Conservation (phyloP, 2,113 vertebrate species). For the Acanthochromis polyacanthus region DNA sequence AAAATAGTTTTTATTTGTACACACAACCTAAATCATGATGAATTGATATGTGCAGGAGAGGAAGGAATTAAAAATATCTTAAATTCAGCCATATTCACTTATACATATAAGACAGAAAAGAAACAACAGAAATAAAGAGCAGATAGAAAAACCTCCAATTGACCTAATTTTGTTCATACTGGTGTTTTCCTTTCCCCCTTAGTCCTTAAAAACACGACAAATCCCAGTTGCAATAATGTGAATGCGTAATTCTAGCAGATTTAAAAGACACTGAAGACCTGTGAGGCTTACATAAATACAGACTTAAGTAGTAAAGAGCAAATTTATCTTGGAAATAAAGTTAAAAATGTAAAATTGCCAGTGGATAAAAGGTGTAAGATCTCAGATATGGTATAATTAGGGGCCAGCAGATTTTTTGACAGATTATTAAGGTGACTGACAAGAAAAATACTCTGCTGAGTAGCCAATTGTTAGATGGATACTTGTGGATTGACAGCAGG, state of each 20-base stretch:
- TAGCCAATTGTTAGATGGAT: conserved; percentile 11
- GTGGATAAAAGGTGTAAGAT: neutral
- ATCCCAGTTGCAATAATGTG: neutral
- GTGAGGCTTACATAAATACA: neutral
- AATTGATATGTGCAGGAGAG: conserved; percentile 4
- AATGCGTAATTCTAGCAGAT: neutral
- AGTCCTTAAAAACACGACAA: neutral
- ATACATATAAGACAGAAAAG: neutral
- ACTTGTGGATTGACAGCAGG: neutral
- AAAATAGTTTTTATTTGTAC: neutral
- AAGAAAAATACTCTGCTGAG: conserved; percentile 13
- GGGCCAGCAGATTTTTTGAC: neutral
- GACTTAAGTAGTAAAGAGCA: neutral
- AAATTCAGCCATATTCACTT: neutral
- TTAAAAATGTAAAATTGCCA: neutral
- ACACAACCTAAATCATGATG: neutral
- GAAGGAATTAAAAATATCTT: neutral
- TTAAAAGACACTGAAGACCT: neutral
- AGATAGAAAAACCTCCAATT: conserved; percentile 2
- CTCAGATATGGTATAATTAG: conserved; percentile 5
- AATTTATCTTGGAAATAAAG: too few species aligned
- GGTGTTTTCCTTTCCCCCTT: neutral
- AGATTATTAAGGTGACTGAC: conserved; percentile 17
- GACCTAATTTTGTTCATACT: conserved; percentile 39
- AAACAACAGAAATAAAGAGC: neutral